Conservation (phyloP, 2,888 invertebrate species). For the Cataglyphis livida region DNA sequence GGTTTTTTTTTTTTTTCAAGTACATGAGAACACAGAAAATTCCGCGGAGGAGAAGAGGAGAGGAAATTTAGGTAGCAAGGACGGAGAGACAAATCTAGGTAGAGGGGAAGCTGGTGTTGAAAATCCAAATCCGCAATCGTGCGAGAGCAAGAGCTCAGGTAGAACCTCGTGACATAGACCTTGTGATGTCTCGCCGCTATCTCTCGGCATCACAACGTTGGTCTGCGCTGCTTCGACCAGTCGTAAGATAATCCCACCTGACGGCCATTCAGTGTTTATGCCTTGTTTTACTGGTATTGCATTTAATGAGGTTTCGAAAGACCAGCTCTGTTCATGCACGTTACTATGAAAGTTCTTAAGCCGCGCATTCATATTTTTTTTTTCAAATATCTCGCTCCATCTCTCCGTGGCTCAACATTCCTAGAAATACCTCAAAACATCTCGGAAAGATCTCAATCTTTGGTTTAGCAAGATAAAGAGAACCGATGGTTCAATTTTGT, state of each 20-base stretch:
- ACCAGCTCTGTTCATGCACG: no score
- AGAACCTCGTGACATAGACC: slow-evolving; percentile 16
- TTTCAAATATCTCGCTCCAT: not conserved
- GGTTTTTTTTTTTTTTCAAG: slow-evolving; percentile 53
- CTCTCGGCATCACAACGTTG: slow-evolving; percentile 76
- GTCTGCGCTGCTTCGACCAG: not conserved
- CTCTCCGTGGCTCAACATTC: not conserved
- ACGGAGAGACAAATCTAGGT: not conserved
- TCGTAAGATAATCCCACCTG: no score
- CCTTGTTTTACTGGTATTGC: slow-evolving; percentile 75
- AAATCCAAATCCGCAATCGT: slow-evolving; percentile 68
- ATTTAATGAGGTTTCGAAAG: not conserved
- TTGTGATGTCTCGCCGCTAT: slow-evolving; percentile 79
- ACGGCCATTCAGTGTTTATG: slow-evolving; percentile 76
- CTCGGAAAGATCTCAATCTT: not conserved
- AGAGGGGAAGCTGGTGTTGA: slow-evolving; percentile 67
- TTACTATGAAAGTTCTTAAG: no score
- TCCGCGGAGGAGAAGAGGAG: no score
- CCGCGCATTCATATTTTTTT: not conserved
- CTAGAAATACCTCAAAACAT: not conserved
- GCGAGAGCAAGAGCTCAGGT: not conserved
- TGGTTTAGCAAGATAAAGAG: not conserved
- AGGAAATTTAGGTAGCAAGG: not conserved
- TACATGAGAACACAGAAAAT: not conserved
- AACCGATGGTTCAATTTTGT: not conserved